These are phyloP conservation scores for Rhadina sibilatrix DNA, from an alignment of 2,113 vertebrate genomes.

Conservation along the genomic window DNA sequence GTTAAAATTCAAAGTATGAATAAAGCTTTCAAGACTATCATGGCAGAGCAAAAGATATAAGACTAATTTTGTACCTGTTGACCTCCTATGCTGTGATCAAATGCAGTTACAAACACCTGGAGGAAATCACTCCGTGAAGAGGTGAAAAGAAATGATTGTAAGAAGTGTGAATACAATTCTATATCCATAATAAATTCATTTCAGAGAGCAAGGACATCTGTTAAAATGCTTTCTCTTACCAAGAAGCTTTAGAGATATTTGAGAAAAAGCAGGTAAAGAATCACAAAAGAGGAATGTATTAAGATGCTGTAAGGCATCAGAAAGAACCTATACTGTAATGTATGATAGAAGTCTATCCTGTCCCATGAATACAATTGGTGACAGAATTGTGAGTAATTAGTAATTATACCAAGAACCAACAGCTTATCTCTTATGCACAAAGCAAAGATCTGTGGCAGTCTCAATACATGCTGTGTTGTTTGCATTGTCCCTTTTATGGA, in stretches of 20 bases:
- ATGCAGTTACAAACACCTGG: background rate
- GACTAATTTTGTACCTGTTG: background rate
- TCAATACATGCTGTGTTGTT: background rate
- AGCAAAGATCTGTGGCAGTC: background rate
- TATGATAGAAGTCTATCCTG: background rate
- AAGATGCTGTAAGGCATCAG: background rate
- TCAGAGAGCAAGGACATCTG: background rate
- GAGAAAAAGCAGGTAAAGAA: background rate
- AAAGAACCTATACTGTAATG: background rate
- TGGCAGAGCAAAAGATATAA: background rate
- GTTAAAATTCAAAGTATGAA: background rate
- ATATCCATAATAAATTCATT: background rate
- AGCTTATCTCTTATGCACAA: background rate
- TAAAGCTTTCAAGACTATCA: background rate
- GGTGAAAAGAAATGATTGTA: background rate
- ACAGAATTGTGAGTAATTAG: background rate
- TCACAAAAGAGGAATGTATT: background rate
- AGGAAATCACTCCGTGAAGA: background rate
- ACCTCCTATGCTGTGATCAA: background rate
- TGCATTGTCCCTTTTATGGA: background rate
- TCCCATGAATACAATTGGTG: background rate
- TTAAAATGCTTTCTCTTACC: conserved; percentile 8
- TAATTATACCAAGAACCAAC: background rate
- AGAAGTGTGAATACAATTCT: background rate
- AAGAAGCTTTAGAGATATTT: background rate